Evolutionary conservation across 2,888 invertebrate genomes (phyloP).

Genomic region (Drosophila hamatofila): DNA sequence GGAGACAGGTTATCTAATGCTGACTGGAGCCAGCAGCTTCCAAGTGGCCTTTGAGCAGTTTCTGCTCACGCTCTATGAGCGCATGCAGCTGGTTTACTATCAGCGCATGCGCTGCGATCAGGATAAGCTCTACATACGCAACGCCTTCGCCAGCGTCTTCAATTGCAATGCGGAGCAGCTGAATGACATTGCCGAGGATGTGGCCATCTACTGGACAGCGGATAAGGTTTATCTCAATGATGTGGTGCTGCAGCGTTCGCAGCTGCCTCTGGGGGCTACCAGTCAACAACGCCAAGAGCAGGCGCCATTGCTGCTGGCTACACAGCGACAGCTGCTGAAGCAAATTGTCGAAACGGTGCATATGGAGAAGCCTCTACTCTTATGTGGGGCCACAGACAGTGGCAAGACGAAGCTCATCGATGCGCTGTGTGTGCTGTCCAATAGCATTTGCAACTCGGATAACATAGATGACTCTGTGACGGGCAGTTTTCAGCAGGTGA

Average conservation of each 20-base stretch:
- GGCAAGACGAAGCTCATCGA: conserved; percentile 85
- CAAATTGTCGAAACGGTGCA: conserved; percentile 94
- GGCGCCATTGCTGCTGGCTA: conserved; percentile 86
- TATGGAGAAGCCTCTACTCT: conserved; percentile 96
- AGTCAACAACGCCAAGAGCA: conserved; percentile 74
- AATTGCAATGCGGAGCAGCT: conserved; percentile 82
- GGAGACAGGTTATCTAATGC: conserved; percentile 78
- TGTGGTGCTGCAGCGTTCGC: conserved; percentile 86
- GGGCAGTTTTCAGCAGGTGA: conserved; percentile 98
- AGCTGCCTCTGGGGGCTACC: conserved; percentile 65
- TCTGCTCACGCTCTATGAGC: conserved; percentile 83
- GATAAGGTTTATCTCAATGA: conserved; percentile 89
- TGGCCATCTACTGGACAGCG: conserved; percentile 87
- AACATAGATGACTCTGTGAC: conserved; percentile 85
- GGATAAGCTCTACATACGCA: conserved; percentile 91
- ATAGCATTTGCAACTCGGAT: conserved; percentile 83
- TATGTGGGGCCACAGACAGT: conserved; percentile 84
- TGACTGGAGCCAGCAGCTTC: conserved; percentile 27
- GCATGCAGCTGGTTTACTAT: conserved; percentile 92
- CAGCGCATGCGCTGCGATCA: conserved; percentile 93
- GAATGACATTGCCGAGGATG: conserved; percentile 85
- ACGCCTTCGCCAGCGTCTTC: conserved; percentile 86
- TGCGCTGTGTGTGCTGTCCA: conserved; percentile 82
- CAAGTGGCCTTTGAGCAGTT: conserved; percentile 69
- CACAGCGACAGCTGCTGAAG: conserved; percentile 90